A percentile compares a stretch with the other conserved stretches of the same genome.
Conservation (phyloP, 2,888 invertebrate species). For the Agonopterix alstromeriana region DNA sequence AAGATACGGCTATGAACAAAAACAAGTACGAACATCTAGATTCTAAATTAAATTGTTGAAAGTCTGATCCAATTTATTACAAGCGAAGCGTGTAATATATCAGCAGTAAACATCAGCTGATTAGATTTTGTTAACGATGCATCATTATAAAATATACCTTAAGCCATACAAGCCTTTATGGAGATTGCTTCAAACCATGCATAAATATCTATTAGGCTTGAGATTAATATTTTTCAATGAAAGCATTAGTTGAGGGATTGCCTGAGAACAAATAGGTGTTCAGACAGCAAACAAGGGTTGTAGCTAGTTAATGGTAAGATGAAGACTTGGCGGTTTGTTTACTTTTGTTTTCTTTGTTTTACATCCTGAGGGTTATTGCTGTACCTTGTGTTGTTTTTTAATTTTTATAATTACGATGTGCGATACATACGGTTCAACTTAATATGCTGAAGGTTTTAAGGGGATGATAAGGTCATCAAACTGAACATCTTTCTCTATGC, state of each 20-base stretch:
- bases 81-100: constrained; percentile 43
- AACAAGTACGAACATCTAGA: no score
- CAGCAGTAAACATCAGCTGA: constrained; percentile 55
- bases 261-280: constrained; percentile 30
- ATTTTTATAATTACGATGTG: no score
- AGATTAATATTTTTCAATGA: constrained; percentile 71
- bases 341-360: constrained; percentile 23
- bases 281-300: constrained; percentile 64
- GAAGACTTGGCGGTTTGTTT: constrained; percentile 36
- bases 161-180: constrained; percentile 41
- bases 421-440: no score
- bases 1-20: no score
- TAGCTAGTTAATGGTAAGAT: constrained; percentile 43
- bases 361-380: constrained; percentile 13
- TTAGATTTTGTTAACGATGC: constrained; percentile 53
- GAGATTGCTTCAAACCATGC: constrained; percentile 65
- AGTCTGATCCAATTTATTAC: constrained; percentile 26
- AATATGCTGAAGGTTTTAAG: no score
- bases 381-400: constrained; percentile 14
- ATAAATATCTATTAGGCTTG: constrained; percentile 72
- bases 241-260: constrained; percentile 40
- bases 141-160: constrained; percentile 36
- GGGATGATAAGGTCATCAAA: no score
- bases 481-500: no score
- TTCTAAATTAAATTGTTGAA: not conserved